Evolutionary conservation across 2,797 vertebrate species (phyloP), one percentile per base, ranked within the genome.

Genomic region (Siniperca undulata): DNA sequence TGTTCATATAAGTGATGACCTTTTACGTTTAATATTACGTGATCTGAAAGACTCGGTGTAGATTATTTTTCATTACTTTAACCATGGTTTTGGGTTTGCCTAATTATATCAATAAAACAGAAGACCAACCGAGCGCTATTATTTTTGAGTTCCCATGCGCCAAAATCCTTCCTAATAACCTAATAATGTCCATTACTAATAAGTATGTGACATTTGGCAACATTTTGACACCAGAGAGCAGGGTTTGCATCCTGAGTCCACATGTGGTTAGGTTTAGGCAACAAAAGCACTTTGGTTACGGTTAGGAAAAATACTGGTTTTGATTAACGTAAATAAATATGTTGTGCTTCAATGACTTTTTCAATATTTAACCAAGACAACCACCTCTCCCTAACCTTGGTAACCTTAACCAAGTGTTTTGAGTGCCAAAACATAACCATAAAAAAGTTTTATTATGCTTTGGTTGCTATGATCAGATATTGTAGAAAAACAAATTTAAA

Each of bases 41-140:
- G 34, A 65, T 55, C 38, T 58, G 42, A 77, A 34, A 36, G 27
- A 44, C 27, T 8, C 50, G 9, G 7, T 20, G 8, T 36, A 4
- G 20, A 62, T 38, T 0, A 34, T 50, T 40, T 66, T 40, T 74
- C 9, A 52, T 50, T 44, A 38, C 22, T 38, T 69, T 24, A 70
- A 52, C 38, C 0, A 9, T 46, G 22, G 13, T 34, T 72, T 68
- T 30, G 22, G 13, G 30, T 44, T 38, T 13, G 7, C 58, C 19
- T 50, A 53, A 17, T 61, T 17, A 42, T 8, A 61, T 16, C n/a
- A 70, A 70, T 68, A 68, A 40, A 69, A 67, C 52, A 77, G 62
- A 66, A 27, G 4, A 34, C 10, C 5, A 24, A 36, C 4, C 2
- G 11, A 65, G 55, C 3, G 12, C 16, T 36, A 27, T 52, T 16